Percentiles rank a stretch among this genome's conserved stretches.
Conservation (phyloP, 2,113 vertebrate genomes). For the Leucopternis melanops region DNA sequence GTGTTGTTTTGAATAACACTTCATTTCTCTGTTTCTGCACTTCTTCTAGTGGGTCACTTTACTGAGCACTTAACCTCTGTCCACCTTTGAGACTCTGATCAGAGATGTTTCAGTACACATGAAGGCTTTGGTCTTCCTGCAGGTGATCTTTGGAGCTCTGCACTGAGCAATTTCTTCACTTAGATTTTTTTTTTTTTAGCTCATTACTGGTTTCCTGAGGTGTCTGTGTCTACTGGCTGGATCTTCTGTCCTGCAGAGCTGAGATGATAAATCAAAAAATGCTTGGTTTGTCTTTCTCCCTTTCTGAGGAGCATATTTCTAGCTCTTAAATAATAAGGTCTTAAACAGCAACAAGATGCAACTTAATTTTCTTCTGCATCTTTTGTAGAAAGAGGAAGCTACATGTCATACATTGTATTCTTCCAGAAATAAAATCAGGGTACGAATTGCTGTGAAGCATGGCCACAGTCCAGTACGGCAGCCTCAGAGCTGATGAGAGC, state of each 20-base stretch:
- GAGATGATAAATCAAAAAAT: neutral
- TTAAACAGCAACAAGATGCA: neutral
- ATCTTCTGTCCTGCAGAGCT: neutral
- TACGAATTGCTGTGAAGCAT: neutral
- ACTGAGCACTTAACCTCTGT: neutral
- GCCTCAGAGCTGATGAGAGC: neutral
- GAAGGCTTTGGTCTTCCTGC: neutral
- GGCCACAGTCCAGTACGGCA: neutral
- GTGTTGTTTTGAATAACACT: neutral
- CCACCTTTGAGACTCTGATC: neutral
- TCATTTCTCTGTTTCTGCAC: neutral
- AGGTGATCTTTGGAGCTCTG: neutral
- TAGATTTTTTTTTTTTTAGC: neutral
- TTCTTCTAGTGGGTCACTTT: neutral
- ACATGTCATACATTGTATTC: neutral
- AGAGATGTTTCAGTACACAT: accelerated
- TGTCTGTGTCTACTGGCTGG: neutral
- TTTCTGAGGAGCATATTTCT: neutral
- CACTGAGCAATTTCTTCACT: neutral
- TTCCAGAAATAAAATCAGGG: neutral
- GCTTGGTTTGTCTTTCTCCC: neutral
- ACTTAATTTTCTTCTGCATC: neutral
- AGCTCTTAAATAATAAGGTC: neutral
- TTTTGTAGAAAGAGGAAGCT: neutral
- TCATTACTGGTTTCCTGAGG: neutral